Evolutionary conservation across 1,140 invertebrate genomes (phyloP).

Genomic region (Rhopalosiphum maidis): DNA sequence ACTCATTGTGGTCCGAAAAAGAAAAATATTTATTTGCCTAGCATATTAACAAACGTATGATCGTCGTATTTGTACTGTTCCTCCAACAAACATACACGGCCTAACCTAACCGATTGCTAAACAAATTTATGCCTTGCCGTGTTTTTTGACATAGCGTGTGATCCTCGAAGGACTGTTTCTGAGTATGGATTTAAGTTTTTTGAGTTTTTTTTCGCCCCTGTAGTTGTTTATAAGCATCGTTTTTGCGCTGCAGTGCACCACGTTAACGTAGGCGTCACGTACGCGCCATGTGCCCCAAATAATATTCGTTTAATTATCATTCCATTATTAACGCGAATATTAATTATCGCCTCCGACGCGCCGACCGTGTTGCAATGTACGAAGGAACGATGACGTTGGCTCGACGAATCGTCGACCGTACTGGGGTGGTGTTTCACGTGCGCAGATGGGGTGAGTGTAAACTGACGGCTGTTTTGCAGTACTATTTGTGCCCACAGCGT

Average conservation of each 20-base stretch:
- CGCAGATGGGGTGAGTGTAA: not conserved
- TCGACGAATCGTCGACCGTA: not conserved
- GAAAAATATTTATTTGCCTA: not conserved
- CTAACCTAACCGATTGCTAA: not conserved
- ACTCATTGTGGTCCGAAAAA: not conserved
- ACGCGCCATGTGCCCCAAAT: not conserved
- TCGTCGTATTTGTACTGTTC: not conserved
- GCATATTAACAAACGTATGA: too few relatives aligned
- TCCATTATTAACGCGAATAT: not conserved
- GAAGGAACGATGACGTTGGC: not conserved
- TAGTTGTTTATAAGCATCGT: not conserved
- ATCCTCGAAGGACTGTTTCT: too few relatives aligned
- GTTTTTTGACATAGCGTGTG: not conserved
- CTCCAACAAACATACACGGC: not conserved
- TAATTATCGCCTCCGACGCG: not conserved
- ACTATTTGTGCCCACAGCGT: not conserved
- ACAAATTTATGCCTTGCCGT: not conserved
- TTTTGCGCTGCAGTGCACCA: not conserved
- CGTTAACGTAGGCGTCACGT: not conserved
- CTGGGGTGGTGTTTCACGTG: not conserved
- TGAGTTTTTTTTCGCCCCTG: not conserved
- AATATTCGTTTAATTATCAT: constrained; percentile 14
- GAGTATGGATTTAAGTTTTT: not conserved
- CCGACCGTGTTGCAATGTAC: not conserved
- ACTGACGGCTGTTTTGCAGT: not conserved